These are phyloP conservation scores for Charanyca ferruginea DNA, from an alignment of 2,888 invertebrate genomes.

Conservation along the genomic window DNA sequence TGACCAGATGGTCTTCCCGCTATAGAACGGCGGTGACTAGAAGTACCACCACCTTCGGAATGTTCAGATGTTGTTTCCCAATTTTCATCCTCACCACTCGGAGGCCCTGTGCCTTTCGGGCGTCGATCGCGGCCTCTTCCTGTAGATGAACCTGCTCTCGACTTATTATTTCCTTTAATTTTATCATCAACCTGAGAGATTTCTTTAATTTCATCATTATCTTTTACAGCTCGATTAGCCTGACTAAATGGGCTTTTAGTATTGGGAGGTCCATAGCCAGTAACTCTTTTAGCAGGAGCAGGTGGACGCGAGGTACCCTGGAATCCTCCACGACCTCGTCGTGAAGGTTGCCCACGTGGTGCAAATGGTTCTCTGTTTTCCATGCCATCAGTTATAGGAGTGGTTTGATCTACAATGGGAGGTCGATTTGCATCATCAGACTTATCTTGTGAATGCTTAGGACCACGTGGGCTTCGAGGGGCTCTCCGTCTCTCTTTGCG, in stretches of 20 bases:
- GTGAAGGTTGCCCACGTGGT: conserved; percentile 97
- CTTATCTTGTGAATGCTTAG: conserved; percentile 91
- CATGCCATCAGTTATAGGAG: conserved; percentile 75
- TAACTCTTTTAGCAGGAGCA: conserved; percentile 92
- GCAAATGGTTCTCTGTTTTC: conserved; percentile 94
- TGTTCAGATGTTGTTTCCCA: conserved; percentile 97
- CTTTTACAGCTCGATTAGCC: conserved; percentile 83
- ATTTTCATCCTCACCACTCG: conserved; percentile 91
- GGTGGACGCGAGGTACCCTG: conserved; percentile 86
- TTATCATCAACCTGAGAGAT: conserved; percentile 91
- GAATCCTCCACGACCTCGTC: conserved; percentile 94
- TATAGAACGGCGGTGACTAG: conserved; percentile 77
- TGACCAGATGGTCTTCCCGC: conserved; percentile 77
- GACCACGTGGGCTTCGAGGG: conserved; percentile 89
- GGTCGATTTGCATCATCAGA: conserved; percentile 86
- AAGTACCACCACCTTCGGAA: conserved; percentile 91
- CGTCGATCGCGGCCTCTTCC: conserved; percentile 88
- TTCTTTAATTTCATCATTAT: conserved; percentile 83
- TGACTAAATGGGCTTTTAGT: conserved; percentile 94
- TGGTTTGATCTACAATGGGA: conserved; percentile 70
- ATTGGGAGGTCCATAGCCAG: conserved; percentile 95
- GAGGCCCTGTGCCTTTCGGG: conserved; percentile 80
- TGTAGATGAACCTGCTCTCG: conserved; percentile 92
- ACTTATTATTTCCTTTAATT: conserved; percentile 92
- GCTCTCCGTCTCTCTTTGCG: conserved; percentile 91